These are phyloP conservation scores for Brachylomia viminalis DNA, from an alignment of 2,888 invertebrate genomes.

Conservation along the genomic window DNA sequence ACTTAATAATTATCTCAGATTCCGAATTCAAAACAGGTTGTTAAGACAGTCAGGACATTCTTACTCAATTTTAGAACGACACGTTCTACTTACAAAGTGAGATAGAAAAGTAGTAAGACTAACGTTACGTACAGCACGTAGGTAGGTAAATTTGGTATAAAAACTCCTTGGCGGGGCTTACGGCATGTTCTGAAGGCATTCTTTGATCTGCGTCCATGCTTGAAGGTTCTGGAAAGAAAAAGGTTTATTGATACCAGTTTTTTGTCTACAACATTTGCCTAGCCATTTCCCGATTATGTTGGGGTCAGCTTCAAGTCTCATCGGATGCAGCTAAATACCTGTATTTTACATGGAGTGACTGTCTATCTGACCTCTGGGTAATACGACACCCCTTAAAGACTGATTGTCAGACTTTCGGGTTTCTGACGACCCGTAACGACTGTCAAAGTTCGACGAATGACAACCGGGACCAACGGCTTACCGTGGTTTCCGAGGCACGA, in stretches of 20 bases:
- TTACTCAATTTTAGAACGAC: conserved; percentile 43
- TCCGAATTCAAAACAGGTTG: conserved; percentile 4
- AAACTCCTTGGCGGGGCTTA: conserved; percentile 76
- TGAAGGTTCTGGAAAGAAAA: conserved; percentile 91
- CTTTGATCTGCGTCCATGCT: conserved; percentile 94
- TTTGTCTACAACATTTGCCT: not conserved
- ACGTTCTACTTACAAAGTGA: conserved; percentile 73
- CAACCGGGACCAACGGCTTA: no score
- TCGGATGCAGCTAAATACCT: no score
- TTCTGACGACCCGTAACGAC: no score
- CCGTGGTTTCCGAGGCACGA: no score
- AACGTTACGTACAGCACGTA: conserved; percentile 68
- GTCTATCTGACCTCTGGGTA: no score
- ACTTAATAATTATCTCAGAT: not conserved
- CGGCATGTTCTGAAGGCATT: conserved; percentile 94
- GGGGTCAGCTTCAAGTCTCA: no score
- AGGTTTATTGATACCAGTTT: not conserved
- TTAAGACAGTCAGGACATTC: not conserved
- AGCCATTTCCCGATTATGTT: no score
- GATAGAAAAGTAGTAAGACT: conserved; percentile 77
- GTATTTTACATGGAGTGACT: no score
- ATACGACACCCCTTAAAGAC: no score
- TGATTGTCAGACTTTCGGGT: no score
- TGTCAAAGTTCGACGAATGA: no score
- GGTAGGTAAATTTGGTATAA: conserved; percentile 79